These are phyloP conservation scores for Calidris pugnax DNA, from an alignment of 2,113 vertebrate genomes.

Conservation along the genomic window DNA sequence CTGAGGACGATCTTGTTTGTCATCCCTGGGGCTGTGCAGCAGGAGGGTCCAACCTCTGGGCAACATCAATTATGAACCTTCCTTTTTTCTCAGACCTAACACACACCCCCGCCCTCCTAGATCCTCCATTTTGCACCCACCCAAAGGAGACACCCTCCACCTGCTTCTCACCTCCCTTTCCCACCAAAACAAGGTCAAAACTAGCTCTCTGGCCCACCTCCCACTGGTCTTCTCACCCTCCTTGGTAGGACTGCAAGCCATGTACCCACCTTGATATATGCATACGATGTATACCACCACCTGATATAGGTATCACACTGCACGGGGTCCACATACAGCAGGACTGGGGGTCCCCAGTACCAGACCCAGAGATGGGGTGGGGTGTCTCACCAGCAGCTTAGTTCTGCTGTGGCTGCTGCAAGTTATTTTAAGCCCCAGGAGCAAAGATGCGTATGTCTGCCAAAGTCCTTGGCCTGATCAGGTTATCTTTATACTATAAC, in stretches of 20 bases:
- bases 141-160: not conserved
- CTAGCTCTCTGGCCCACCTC: not conserved
- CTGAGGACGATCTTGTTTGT: accelerated
- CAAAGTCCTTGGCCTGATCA: not conserved
- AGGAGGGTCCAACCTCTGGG: not conserved
- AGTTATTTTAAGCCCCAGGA: not conserved
- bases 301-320: not conserved
- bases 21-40: not conserved
- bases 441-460: not conserved
- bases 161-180: not conserved
- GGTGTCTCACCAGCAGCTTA: not conserved
- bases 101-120: not conserved
- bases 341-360: not conserved
- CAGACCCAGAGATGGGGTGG: not conserved
- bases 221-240: not conserved
- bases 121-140: not conserved
- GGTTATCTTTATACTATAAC: not conserved
- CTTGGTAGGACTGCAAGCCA: not conserved
- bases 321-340: accelerated
- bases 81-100: not conserved
- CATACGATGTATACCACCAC: too few species aligned
- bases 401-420: not conserved
- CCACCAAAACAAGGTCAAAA: not conserved
- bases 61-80: not conserved
- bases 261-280: not conserved